These are phyloP conservation scores for Arge pagana DNA, from an alignment of 2,888 invertebrate species.

Conservation along the genomic window DNA sequence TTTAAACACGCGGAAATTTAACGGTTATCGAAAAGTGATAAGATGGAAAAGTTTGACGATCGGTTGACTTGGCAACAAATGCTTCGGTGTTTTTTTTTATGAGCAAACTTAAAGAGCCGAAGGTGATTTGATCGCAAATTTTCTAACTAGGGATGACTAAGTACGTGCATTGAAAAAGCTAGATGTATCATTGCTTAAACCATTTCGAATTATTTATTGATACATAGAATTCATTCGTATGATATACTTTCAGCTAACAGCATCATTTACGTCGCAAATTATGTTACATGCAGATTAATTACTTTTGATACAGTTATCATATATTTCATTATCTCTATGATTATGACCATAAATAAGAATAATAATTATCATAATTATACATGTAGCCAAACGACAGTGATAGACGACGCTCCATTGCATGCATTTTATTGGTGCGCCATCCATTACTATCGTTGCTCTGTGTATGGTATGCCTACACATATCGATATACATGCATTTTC, in stretches of 20 bases:
- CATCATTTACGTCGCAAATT: slow-evolving; percentile 26
- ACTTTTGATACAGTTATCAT: slow-evolving; percentile 18
- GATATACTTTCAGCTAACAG: slow-evolving; percentile 43
- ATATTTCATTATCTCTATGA: not conserved
- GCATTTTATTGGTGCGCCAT: too few relatives aligned
- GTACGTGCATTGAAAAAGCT: not conserved
- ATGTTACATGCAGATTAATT: slow-evolving; percentile 22
- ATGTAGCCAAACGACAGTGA: slow-evolving; percentile 9
- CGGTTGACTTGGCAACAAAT: too few relatives aligned
- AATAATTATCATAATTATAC: slow-evolving; percentile 6
- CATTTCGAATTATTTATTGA: slow-evolving; percentile 53
- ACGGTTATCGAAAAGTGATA: too few relatives aligned
- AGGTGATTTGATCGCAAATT: too few relatives aligned
- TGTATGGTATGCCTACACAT: too few relatives aligned
- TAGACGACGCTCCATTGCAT: slow-evolving; percentile 21
- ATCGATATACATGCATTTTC: too few relatives aligned
- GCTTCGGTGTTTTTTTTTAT: too few relatives aligned
- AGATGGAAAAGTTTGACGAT: too few relatives aligned
- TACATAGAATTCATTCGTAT: slow-evolving; percentile 52
- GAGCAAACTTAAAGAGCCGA: too few relatives aligned
- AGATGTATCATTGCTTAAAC: slow-evolving; percentile 42
- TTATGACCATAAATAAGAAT: not conserved
- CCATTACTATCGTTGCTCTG: too few relatives aligned
- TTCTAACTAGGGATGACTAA: too few relatives aligned
- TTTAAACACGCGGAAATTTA: too few relatives aligned